phyloP scores from a whole-genome alignment of 2,113 vertebrate genomes.

The Bungarus multicinctus region DNA sequence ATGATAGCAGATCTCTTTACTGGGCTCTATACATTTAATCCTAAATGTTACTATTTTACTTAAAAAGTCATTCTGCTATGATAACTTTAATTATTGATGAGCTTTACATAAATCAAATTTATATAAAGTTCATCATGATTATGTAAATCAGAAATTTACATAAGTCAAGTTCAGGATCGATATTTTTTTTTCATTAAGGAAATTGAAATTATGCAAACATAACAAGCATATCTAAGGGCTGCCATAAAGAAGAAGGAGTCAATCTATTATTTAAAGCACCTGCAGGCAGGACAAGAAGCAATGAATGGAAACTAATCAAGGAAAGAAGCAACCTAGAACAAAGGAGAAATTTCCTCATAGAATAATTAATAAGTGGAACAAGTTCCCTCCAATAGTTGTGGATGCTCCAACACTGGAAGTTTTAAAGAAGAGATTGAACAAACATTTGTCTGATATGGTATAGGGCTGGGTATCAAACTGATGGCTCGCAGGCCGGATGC shows the following conservation, averaged over 20 bases:
- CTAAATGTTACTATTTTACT: neutral
- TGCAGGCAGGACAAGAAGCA: neutral
- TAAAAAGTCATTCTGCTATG: neutral
- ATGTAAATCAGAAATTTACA: too few species aligned
- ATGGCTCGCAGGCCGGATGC: too few species aligned
- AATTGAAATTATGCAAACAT: neutral
- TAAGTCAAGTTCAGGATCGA: neutral
- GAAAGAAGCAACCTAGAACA: neutral
- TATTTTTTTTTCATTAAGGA: neutral
- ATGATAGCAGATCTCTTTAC: neutral
- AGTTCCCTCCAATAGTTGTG: neutral
- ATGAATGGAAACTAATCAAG: neutral
- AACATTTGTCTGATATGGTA: neutral
- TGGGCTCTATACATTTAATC: neutral
- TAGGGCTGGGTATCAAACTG: too few species aligned
- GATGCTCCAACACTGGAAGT: neutral
- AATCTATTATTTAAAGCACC: neutral
- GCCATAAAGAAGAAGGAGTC: neutral
- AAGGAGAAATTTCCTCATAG: neutral
- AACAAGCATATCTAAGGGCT: neutral
- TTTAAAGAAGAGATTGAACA: neutral
- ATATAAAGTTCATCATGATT: too few species aligned
- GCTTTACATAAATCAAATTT: too few species aligned
- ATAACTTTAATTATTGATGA: neutral
- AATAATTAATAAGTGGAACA: neutral